These are phyloP conservation scores for Oryzias woworae DNA, from an alignment of 2,113 vertebrate genomes.

Conservation along the genomic window DNA sequence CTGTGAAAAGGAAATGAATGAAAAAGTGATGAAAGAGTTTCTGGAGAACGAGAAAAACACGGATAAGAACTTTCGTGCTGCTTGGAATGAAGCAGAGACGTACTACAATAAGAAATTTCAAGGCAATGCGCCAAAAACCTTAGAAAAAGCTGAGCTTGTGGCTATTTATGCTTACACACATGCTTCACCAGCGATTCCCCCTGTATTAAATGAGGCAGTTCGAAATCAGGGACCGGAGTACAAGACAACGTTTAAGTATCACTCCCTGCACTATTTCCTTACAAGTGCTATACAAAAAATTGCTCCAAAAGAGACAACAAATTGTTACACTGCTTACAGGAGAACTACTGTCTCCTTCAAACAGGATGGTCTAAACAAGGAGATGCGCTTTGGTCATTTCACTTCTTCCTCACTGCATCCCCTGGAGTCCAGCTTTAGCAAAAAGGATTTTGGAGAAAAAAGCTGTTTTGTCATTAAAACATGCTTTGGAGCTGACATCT, in stretches of 20 bases:
- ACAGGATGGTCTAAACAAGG: slow-evolving; percentile 27
- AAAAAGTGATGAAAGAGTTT: slow-evolving; percentile 28
- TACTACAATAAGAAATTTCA: slow-evolving; percentile 35
- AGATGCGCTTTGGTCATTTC: slow-evolving; percentile 44
- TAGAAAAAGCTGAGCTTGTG: slow-evolving; percentile 34
- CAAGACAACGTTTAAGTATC: slow-evolving; percentile 41
- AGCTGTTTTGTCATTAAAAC: slow-evolving; percentile 44
- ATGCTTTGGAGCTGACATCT: slow-evolving; percentile 38
- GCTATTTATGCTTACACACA: slow-evolving; percentile 46
- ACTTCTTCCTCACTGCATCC: slow-evolving; percentile 35
- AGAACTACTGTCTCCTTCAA: slow-evolving; percentile 23
- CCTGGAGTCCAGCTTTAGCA: not conserved
- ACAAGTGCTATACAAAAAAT: slow-evolving; percentile 42
- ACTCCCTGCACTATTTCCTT: slow-evolving; percentile 45
- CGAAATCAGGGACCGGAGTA: slow-evolving; percentile 20
- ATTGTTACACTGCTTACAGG: slow-evolving; percentile 23
- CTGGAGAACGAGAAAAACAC: slow-evolving; percentile 31
- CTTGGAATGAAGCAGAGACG: slow-evolving; percentile 38
- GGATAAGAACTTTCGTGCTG: slow-evolving; percentile 10
- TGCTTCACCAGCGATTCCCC: slow-evolving; percentile 23
- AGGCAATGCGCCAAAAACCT: not conserved
- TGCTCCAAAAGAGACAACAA: not conserved
- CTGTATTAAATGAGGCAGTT: slow-evolving; percentile 46
- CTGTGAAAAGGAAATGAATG: slow-evolving; percentile 34
- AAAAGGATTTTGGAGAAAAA: slow-evolving; percentile 19